phyloP scores from a whole-genome alignment of 1,140 invertebrate genomes.

The Halictus rubicundus region DNA sequence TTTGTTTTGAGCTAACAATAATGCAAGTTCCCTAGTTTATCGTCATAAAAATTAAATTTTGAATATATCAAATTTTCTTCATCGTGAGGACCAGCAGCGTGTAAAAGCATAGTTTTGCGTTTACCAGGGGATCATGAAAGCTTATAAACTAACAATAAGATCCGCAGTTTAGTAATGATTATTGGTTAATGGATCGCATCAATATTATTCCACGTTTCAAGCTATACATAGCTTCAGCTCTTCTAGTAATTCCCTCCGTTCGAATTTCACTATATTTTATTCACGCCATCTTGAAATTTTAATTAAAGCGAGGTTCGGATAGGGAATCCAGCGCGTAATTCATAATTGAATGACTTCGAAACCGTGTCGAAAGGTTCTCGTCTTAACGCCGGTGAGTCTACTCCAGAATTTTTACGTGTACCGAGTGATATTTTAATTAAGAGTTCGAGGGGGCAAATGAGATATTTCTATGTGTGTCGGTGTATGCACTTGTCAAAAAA shows the following conservation, averaged over 20 bases:
- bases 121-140: no score
- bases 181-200: not conserved
- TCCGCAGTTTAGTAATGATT: not conserved
- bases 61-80: no score
- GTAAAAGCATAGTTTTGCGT: no score
- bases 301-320: not conserved
- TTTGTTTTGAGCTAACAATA: no score
- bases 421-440: slow-evolving; percentile 19
- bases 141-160: not conserved
- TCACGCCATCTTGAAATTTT: not conserved
- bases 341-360: slow-evolving; percentile 9
- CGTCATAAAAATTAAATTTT: no score
- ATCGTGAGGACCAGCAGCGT: no score
- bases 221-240: not conserved
- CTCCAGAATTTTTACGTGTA: slow-evolving; percentile 1
- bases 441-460: not conserved
- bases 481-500: slow-evolving; percentile 18
- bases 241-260: not conserved
- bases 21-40: no score
- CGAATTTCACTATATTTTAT: not conserved
- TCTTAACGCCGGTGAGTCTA: not conserved
- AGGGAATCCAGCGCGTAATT: not conserved
- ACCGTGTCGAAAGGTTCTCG: slow-evolving; percentile 23
- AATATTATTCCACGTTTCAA: no score
- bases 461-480: slow-evolving; percentile 17